Percentiles rank a stretch among this genome's conserved stretches.
These are phyloP conservation scores for Laothoe populi DNA, from an alignment of 2,888 invertebrate genomes.

Conservation along the genomic window DNA sequence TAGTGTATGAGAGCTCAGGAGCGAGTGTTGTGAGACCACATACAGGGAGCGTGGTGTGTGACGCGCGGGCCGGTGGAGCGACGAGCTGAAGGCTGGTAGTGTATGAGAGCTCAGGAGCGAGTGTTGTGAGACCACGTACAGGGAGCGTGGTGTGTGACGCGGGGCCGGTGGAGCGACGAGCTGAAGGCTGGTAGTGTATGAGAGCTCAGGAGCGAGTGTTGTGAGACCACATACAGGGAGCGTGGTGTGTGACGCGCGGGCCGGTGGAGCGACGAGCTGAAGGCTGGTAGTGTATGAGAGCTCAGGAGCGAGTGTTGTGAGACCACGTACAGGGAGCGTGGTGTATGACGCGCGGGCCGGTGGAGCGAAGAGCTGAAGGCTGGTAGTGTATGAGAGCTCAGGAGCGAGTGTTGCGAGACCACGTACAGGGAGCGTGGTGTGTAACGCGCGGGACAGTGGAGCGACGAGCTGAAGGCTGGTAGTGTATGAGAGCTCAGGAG, in stretches of 20 bases:
- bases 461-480: neutral
- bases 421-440: slow-evolving; percentile 1
- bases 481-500: slow-evolving; percentile 21
- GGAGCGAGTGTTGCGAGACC: slow-evolving; percentile 21
- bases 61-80: slow-evolving; percentile 8
- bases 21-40: slow-evolving; percentile 18
- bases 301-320: slow-evolving; percentile 23
- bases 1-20: no score
- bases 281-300: slow-evolving; percentile 8
- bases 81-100: neutral
- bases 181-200: neutral
- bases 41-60: neutral
- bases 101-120: slow-evolving; percentile 22
- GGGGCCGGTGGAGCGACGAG: slow-evolving; percentile 5
- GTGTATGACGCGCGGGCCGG: neutral
- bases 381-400: slow-evolving; percentile 15
- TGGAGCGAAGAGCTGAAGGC: slow-evolving; percentile 3
- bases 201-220: slow-evolving; percentile 25
- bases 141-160: neutral
- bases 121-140: slow-evolving; percentile 20
- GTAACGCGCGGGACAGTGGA: neutral
- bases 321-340: slow-evolving; percentile 8
- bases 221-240: slow-evolving; percentile 11
- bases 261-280: slow-evolving; percentile 3
- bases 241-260: neutral